These are phyloP conservation scores for Perithous albicinctus DNA, from an alignment of 2,888 invertebrate species.

Conservation along the genomic window DNA sequence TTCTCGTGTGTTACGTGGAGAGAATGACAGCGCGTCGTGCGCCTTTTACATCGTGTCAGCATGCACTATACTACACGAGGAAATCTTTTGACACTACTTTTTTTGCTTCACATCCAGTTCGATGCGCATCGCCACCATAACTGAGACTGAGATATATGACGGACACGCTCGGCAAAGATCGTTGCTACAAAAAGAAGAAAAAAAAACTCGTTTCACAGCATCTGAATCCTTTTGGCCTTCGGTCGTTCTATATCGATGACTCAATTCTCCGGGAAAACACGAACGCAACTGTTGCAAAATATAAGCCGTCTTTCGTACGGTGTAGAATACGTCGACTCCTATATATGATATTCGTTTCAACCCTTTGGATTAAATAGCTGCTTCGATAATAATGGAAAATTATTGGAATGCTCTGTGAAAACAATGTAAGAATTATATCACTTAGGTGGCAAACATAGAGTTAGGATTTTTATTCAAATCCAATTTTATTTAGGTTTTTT, in stretches of 20 bases:
- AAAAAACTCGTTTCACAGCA: not conserved
- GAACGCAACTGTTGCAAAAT: not conserved
- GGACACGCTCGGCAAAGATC: not conserved
- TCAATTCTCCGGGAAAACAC: not conserved
- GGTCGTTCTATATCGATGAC: not conserved
- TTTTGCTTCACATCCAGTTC: conserved; percentile 10
- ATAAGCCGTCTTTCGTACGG: not conserved
- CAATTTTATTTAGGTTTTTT: too few species aligned
- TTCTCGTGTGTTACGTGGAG: conserved; percentile 18
- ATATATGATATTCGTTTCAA: not conserved
- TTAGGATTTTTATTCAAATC: not conserved
- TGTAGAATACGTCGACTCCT: not conserved
- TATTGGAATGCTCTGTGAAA: not conserved
- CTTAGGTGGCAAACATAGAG: too few species aligned
- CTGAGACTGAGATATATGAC: not conserved
- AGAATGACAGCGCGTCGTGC: not conserved
- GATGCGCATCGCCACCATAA: conserved; percentile 22
- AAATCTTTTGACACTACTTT: conserved; percentile 42
- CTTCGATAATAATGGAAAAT: not conserved
- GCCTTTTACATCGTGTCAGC: conserved; percentile 33
- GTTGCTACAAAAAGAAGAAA: not conserved
- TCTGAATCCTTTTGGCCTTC: not conserved
- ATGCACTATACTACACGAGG: conserved; percentile 1
- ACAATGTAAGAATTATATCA: too few species aligned
- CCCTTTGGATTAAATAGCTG: not conserved